Conservation (phyloP, 2,113 vertebrate genomes). For the Phasianus colchicus region DNA sequence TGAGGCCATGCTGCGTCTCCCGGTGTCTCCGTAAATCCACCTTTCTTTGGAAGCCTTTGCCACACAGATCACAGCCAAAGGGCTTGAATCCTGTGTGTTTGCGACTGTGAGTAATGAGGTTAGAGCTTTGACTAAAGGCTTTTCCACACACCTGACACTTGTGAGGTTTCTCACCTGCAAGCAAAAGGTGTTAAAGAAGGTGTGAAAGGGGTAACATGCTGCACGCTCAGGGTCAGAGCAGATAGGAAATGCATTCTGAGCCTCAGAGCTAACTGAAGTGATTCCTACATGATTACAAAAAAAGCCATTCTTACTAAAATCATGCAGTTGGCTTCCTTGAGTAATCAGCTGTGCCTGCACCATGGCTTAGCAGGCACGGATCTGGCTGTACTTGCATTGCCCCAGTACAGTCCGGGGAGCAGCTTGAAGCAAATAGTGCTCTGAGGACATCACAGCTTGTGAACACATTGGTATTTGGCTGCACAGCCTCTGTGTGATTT, state of each 20-base stretch:
- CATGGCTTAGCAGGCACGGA: background rate
- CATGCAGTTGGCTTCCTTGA: background rate
- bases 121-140: conserved; percentile 99
- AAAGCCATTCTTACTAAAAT: background rate
- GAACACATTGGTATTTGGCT: background rate
- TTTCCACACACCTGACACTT: conserved; percentile 99
- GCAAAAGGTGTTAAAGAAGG: background rate
- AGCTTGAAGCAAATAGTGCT: background rate
- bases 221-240: background rate
- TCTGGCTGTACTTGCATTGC: background rate
- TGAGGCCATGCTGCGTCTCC: conserved; percentile 95
- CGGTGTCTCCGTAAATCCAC: conserved; percentile 96
- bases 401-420: background rate
- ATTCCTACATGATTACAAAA: background rate
- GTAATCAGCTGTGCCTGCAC: background rate
- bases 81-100: conserved; percentile 99
- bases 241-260: background rate
- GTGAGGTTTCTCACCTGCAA: conserved; percentile 96
- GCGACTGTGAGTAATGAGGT: conserved; percentile 98
- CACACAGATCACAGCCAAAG: conserved; percentile 95
- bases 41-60: conserved; percentile 97
- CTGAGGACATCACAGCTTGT: background rate
- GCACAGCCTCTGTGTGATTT: background rate
- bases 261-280: background rate
- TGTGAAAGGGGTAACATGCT: conserved; percentile 10